phyloP scores from a whole-genome alignment of 2,797 vertebrate genomes.

The Neosalanx taihuensis region DNA sequence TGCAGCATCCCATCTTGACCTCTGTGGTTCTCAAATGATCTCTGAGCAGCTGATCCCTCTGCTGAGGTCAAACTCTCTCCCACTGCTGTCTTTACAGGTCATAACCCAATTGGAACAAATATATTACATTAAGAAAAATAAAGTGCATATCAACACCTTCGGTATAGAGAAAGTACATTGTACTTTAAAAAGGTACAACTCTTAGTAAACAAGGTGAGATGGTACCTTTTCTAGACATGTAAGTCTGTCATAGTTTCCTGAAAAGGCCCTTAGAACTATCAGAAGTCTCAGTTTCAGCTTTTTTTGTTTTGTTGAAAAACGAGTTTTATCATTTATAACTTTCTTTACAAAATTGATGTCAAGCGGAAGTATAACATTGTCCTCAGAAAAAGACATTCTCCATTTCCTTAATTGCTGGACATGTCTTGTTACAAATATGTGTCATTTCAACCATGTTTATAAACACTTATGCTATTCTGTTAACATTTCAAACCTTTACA shows the following conservation, averaged over 20 bases:
- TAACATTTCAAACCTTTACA: conserved; percentile 54
- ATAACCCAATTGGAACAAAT: conserved; percentile 48
- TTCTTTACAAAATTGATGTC: conserved; percentile 45
- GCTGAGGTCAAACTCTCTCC: background rate
- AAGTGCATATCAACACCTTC: conserved; percentile 64
- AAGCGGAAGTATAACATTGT: conserved; percentile 33
- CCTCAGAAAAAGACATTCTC: conserved; percentile 41
- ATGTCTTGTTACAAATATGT: conserved; percentile 18
- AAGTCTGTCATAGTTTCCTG: conserved; percentile 31
- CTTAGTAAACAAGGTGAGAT: conserved; percentile 57
- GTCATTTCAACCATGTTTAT: conserved; percentile 34
- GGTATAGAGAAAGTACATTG: conserved; percentile 52
- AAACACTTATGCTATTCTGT: conserved; percentile 37
- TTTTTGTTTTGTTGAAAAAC: conserved; percentile 17
- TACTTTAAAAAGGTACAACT: conserved; percentile 55
- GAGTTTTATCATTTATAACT: conserved; percentile 33
- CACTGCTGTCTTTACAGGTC: conserved; percentile 28
- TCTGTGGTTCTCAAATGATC: background rate
- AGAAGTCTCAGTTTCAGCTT: conserved; percentile 48
- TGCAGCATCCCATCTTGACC: background rate
- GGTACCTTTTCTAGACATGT: conserved; percentile 43
- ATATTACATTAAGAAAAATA: conserved; percentile 55
- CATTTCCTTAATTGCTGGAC: conserved; percentile 32
- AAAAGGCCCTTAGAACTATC: conserved; percentile 39
- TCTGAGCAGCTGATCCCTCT: background rate